Conservation (phyloP, 2,888 invertebrate genomes). For the Drosophila lutescens region DNA sequence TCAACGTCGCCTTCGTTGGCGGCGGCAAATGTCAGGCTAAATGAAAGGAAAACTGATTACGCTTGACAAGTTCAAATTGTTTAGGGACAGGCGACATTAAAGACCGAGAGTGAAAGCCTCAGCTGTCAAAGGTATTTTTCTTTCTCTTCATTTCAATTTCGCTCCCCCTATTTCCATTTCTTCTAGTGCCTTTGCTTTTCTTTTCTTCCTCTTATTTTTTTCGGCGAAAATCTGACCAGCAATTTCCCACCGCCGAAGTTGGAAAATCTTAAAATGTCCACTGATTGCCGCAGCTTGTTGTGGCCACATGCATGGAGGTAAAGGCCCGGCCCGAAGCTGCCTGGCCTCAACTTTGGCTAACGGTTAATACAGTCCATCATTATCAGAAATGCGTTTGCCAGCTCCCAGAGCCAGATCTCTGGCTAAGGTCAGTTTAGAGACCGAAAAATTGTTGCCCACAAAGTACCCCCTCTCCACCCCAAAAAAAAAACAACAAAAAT, state of each 20-base stretch:
- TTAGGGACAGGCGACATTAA: slow-evolving; percentile 39
- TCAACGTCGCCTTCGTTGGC: slow-evolving; percentile 64
- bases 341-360: slow-evolving; percentile 54
- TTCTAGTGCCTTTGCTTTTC: not conserved
- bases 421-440: slow-evolving; percentile 74
- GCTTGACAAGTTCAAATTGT: slow-evolving; percentile 76
- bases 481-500: slow-evolving; percentile 61
- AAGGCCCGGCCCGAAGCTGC: slow-evolving; percentile 37
- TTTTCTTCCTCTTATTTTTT: not conserved
- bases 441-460: slow-evolving; percentile 68
- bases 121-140: slow-evolving; percentile 30
- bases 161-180: slow-evolving; percentile 15
- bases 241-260: slow-evolving; percentile 37
- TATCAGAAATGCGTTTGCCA: slow-evolving; percentile 79
- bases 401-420: slow-evolving; percentile 53
- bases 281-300: slow-evolving; percentile 77
- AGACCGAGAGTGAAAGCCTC: slow-evolving; percentile 67
- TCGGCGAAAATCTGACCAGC: slow-evolving; percentile 24
- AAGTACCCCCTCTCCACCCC: slow-evolving; percentile 8
- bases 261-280: slow-evolving; percentile 75
- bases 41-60: slow-evolving; percentile 77
- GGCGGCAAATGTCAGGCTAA: slow-evolving; percentile 68
- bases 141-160: slow-evolving; percentile 27
- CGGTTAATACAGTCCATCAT: slow-evolving; percentile 82
- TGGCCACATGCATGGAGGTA: slow-evolving; percentile 37